Evolutionary conservation across 2,888 invertebrate genomes (phyloP).

Genomic region (Perdita meconis): DNA sequence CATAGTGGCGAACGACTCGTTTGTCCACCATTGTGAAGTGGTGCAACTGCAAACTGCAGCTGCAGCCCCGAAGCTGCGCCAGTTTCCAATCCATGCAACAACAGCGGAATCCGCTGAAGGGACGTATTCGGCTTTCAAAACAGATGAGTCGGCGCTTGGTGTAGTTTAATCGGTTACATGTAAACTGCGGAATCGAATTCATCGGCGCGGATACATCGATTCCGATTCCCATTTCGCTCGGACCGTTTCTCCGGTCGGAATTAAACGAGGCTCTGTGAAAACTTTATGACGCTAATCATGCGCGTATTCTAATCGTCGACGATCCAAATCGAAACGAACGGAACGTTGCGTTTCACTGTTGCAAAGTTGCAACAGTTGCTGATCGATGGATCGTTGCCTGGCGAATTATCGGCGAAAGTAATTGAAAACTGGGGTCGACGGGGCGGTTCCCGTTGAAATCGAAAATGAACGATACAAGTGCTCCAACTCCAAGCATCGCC

Average conservation of each 20-base stretch:
- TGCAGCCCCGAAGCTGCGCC: constrained; percentile 26
- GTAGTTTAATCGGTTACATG: constrained; percentile 60
- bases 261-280: constrained; percentile 41
- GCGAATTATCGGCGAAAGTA: constrained; percentile 6
- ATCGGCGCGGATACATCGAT: constrained; percentile 41
- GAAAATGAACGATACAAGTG: neutral
- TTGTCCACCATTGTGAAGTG: constrained; percentile 50
- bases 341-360: constrained; percentile 20
- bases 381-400: constrained; percentile 26
- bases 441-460: neutral
- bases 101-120: constrained; percentile 45
- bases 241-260: constrained; percentile 27
- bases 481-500: neutral
- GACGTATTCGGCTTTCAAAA: constrained; percentile 52
- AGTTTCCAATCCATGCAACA: constrained; percentile 44
- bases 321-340: constrained; percentile 12
- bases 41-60: constrained; percentile 26
- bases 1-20: constrained; percentile 33
- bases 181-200: constrained; percentile 56
- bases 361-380: neutral
- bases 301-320: constrained; percentile 36
- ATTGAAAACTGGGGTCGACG: constrained; percentile 18
- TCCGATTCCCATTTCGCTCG: constrained; percentile 45
- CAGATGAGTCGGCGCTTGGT: constrained; percentile 44
- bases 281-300: constrained; percentile 51